These are phyloP conservation scores for Dryococelus australis DNA, from an alignment of 2,888 invertebrate genomes.

Conservation along the genomic window DNA sequence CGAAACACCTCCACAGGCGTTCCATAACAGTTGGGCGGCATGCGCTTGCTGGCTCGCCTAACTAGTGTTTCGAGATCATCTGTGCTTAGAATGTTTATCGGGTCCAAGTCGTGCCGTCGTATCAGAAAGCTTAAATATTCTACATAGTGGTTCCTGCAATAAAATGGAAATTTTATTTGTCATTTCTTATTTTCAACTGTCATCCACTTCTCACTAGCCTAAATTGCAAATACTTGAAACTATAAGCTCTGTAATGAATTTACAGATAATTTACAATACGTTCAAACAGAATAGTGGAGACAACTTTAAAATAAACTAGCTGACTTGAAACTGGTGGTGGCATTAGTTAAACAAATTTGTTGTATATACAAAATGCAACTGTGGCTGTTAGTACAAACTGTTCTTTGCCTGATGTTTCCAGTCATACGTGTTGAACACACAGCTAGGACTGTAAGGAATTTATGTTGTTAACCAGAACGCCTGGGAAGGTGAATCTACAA, in stretches of 20 bases:
- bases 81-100: slow-evolving; percentile 75
- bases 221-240: background rate
- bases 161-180: slow-evolving; percentile 35
- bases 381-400: background rate
- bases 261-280: background rate
- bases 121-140: slow-evolving; percentile 86
- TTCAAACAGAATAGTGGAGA: background rate
- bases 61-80: slow-evolving; percentile 86
- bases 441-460: background rate
- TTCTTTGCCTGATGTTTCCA: background rate
- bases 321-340: too few relatives aligned
- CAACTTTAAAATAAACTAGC: background rate
- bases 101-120: slow-evolving; percentile 75
- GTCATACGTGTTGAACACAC: background rate
- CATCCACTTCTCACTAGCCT: background rate
- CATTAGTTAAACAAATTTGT: too few relatives aligned
- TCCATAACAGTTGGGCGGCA: slow-evolving; percentile 81
- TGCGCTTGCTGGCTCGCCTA: slow-evolving; percentile 73
- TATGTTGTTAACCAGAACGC: background rate
- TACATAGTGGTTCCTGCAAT: slow-evolving; percentile 83
- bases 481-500: background rate
- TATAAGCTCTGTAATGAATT: background rate
- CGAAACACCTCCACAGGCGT: slow-evolving; percentile 71
- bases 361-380: background rate
- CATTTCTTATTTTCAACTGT: background rate